Base-by-base conservation (phyloP, 2,113 vertebrate species). In the Ciconia stormi region DNA sequence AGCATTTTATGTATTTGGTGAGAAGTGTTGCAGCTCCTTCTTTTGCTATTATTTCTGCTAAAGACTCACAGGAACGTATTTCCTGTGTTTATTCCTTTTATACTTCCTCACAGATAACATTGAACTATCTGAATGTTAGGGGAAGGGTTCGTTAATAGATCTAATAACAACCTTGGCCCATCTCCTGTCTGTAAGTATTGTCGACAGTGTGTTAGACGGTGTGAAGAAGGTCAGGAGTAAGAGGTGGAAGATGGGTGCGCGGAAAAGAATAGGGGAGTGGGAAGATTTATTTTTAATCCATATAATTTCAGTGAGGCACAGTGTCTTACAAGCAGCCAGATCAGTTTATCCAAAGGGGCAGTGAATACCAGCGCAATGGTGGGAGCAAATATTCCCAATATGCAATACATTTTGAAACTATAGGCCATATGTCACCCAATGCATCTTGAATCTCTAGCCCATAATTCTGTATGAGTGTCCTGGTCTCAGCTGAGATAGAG, bases 71-170 rank as follows among this genome's bases (percentile, higher is more conserved):
- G 34, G 23, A 83, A 42, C 16, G 1, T 69, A 25, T 36, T 85
- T 76, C n/a, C 38, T 69, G 20, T 59, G 25, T 67, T 62, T 79
- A 16, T 74, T 84, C 26, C 3, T 74, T 82, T 67, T 59, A 4
- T 13, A 3, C 5, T 65, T 78, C 27, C 23, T 84, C 17, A 0
- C 22, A 61, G n/a, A 19, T 72, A 44, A 26, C 13, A 9, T 0
- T 46, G 42, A 79, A n/a, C 32, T 36, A 3, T 13, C 4, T 32
- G 23, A n/a, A 42, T 5, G 5, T 20, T 8, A n/a, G 19, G 29
- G 55, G 38, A 36, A 36, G 16, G 6, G 3, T 12, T 74, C 18
- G 9, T 59, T 59, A 49, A 38, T 4, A n/a, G 42, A 29, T 10
- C 34, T 26, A 14, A 36, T 26, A 14, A 36, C 1, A 4, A 26